These are phyloP conservation scores for Halcyon smyrnensis DNA, from an alignment of 2,797 vertebrate genomes.

Conservation along the genomic window DNA sequence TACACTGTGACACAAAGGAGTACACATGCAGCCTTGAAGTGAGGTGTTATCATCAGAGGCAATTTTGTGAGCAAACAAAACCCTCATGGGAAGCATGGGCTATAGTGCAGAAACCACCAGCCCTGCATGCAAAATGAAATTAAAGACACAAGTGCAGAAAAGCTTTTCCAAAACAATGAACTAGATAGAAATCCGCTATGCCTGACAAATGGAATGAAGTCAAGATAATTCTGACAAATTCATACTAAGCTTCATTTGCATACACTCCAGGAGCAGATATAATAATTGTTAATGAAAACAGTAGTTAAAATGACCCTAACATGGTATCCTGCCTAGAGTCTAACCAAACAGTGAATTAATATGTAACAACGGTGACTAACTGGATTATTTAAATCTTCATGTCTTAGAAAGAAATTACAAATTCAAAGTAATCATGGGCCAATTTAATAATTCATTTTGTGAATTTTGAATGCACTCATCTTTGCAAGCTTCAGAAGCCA, in stretches of 20 bases:
- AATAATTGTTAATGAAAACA: slow-evolving; percentile 58
- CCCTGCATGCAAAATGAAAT: slow-evolving; percentile 48
- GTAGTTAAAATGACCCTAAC: slow-evolving; percentile 36
- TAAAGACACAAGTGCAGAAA: slow-evolving; percentile 27
- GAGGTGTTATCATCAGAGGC: background rate
- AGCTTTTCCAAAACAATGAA: slow-evolving; percentile 39
- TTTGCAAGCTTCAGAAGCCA: background rate
- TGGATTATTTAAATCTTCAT: slow-evolving; percentile 62
- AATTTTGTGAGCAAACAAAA: slow-evolving; percentile 10
- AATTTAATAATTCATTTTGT: slow-evolving; percentile 43
- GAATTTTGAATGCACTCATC: background rate
- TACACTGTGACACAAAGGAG: background rate
- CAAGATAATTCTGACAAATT: slow-evolving; percentile 69
- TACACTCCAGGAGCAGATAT: slow-evolving; percentile 5
- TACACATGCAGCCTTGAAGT: background rate
- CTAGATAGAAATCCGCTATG: background rate
- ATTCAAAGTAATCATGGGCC: background rate
- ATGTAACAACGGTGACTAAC: slow-evolving; percentile 57
- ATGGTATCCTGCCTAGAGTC: background rate
- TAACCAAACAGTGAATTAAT: slow-evolving; percentile 51
- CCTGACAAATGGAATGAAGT: slow-evolving; percentile 50
- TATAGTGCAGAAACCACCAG: background rate
- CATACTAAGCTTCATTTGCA: slow-evolving; percentile 49
- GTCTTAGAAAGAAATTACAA: slow-evolving; percentile 42
- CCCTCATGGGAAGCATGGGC: background rate